Evolutionary conservation across 2,888 invertebrate species (phyloP).

Genomic region (Gerris lacustris): DNA sequence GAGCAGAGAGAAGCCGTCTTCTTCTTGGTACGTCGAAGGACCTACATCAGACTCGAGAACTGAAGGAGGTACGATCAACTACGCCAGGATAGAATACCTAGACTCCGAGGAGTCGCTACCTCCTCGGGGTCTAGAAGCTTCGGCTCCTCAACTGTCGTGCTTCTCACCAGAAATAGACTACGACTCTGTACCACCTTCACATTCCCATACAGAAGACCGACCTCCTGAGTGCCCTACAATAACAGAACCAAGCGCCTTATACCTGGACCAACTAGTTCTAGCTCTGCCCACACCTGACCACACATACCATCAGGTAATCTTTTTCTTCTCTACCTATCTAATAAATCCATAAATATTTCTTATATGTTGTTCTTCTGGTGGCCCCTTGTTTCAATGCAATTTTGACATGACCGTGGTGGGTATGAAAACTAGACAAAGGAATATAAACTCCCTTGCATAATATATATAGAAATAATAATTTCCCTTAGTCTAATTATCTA

Average conservation of each 20-base stretch:
- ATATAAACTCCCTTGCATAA: too few species aligned
- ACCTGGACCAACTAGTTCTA: background rate
- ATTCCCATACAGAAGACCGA: background rate
- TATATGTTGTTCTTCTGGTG: too few species aligned
- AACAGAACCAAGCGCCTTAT: background rate
- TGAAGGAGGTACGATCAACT: constrained; percentile 21
- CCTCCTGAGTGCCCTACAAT: background rate
- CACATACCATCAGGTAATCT: background rate
- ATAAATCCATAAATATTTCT: too few species aligned
- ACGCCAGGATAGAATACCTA: constrained; percentile 3
- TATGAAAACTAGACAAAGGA: too few species aligned
- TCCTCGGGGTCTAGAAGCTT: background rate
- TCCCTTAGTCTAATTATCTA: too few species aligned
- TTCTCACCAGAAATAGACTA: background rate
- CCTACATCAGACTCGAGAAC: constrained; percentile 23
- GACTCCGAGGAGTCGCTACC: background rate
- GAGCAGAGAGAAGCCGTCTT: constrained; percentile 17
- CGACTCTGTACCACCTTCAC: background rate
- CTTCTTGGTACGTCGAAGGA: constrained; percentile 21
- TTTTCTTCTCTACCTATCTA: too few species aligned
- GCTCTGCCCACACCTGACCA: background rate
- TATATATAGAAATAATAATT: too few species aligned
- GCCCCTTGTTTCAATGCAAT: too few species aligned
- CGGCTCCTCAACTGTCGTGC: background rate
- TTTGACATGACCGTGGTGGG: too few species aligned